Evolutionary conservation across 2,113 vertebrate genomes (phyloP).

Genomic region (Odobenus rosmarus): DNA sequence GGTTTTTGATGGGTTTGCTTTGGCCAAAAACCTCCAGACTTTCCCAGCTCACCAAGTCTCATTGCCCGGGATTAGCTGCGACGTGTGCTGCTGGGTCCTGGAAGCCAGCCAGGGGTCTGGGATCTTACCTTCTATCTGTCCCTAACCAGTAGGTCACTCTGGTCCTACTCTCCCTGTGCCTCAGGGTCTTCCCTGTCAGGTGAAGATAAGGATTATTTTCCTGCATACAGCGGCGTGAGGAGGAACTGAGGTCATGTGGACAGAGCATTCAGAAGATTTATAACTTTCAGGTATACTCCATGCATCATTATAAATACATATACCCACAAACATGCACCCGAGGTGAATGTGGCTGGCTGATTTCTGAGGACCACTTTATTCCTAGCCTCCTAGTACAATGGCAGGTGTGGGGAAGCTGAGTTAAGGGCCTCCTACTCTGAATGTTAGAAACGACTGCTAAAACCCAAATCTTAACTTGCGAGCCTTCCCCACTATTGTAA

Average conservation of each 20-base stretch:
- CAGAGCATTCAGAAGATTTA: neutral
- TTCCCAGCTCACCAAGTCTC: neutral
- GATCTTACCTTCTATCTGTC: neutral
- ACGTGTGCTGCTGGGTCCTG: neutral
- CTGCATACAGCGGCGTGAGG: neutral
- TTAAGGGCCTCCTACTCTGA: neutral
- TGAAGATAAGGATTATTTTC: neutral
- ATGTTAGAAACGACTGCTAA: neutral
- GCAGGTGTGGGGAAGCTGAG: neutral
- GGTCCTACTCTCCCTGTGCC: neutral
- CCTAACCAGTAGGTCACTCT: neutral
- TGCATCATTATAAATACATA: neutral
- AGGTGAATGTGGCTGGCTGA: neutral
- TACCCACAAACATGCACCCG: neutral
- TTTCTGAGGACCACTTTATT: neutral
- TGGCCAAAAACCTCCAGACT: neutral
- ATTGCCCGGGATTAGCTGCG: neutral
- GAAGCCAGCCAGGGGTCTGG: neutral
- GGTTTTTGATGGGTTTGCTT: neutral
- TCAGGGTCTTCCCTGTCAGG: neutral
- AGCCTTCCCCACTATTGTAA: neutral
- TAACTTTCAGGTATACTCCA: neutral
- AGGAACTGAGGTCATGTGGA: neutral
- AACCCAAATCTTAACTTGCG: neutral
- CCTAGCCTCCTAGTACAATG: neutral